Evolutionary conservation across 92 coral and sea anemone genomes (phyloP), one percentile per base, ranked within the genome.

Genomic region (Palythoa grandis): DNA sequence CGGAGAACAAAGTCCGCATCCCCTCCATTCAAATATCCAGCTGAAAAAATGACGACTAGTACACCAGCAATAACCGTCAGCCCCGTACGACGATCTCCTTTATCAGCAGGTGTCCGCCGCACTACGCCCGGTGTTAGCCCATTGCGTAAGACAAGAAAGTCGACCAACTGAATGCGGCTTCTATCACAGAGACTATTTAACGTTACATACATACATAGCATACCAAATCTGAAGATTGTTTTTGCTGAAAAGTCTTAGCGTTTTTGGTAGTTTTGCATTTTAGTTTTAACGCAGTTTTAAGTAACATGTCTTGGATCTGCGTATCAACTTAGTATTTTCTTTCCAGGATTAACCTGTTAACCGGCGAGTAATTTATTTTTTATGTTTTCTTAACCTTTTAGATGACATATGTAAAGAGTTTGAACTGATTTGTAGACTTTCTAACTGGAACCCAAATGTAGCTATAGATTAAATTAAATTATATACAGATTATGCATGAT

Each of bases 81-180:
- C 74, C 97, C 98, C 14, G 88, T 90, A 53, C 86, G 95, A 50
- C 92, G 94, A 61, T 60, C 91, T 23, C 96, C 96, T 73, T 76
- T 93, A 52, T 83, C 98, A 14, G 89, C 97, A 52, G 93, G 95
- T 39, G 69, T 90, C 65, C 95, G 99, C 54, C 95, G 99, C 16
- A 78, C 92, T 19, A 94, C 96, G 11, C 94, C 97, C 20, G 96
- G 96, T 4, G 87, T 93, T 22, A 97, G 99, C 87, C 99, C 99
- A 19, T 82, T 97, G 78, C 98, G 99, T 86, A 97, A 97, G 87
- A 90, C 97, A 47, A 88, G 98, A 38, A 96, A 95, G 87, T 91
- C 98, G 11, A 91, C 96, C 12, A 90, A 91, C 60, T 95, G 43
- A 78, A 24, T 53, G 15, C 11, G 35, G 19, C 58, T 15, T 24